A percentile compares a stretch with the other conserved stretches of the same genome.
Evolutionary conservation across 1,140 invertebrate species (phyloP).

Genomic region (Sogatella furcifera): DNA sequence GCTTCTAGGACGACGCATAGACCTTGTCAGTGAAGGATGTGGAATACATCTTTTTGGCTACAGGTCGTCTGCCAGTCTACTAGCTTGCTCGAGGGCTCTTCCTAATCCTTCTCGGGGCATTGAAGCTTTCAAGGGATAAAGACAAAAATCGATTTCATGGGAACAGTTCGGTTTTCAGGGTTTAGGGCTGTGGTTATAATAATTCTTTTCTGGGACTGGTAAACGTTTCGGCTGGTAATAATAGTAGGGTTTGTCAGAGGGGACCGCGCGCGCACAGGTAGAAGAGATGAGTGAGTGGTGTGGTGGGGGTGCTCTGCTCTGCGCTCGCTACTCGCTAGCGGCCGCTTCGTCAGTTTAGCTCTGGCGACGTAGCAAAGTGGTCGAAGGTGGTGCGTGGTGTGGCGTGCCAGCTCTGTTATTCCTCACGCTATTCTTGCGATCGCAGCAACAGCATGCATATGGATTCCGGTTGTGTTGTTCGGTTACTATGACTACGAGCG

Average conservation of each 20-base stretch:
- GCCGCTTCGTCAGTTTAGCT: not conserved
- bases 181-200: not conserved
- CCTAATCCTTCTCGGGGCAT: no score
- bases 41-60: no score
- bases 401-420: not conserved
- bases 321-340: not conserved
- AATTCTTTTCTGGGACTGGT: not conserved
- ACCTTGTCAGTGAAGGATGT: no score
- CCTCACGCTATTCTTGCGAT: not conserved
- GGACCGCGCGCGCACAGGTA: not conserved
- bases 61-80: no score
- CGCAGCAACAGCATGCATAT: not conserved
- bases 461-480: not conserved
- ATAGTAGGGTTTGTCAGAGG: not conserved
- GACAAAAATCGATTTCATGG: constrained; percentile 1
- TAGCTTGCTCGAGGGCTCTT: no score
- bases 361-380: not conserved
- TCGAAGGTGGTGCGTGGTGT: not conserved
- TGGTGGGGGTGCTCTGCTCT: not conserved
- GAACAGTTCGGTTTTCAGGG: not conserved
- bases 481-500: not conserved
- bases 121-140: not conserved
- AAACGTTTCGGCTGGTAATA: not conserved
- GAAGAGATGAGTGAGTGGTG: not conserved
- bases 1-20: no score